Base-by-base conservation (phyloP, 2,888 invertebrate species). In the Yponomeuta evonymella region DNA sequence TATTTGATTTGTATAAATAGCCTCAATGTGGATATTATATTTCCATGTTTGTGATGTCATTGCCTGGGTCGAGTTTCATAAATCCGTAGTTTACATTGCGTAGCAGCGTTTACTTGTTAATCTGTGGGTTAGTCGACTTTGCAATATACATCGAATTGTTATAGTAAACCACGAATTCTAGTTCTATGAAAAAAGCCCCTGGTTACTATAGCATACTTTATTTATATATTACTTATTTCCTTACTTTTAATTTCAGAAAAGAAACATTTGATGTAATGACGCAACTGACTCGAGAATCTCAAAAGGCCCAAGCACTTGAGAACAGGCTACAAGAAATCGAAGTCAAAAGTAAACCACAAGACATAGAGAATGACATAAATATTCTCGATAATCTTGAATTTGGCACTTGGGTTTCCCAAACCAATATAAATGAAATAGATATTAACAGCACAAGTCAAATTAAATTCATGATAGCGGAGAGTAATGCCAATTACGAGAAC, bases 181-280 rank as follows among this genome's bases (percentile, higher is more conserved):
- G 12, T 12, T n/a, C 15, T 62, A 12, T 62, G 6, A 11, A 12
- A 62, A 10, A n/a, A 2, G 23, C 36, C 36, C 36, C 23, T 36
- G 36, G 36, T 36, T 36, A 36, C 36, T 2, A 36, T 36, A 36
- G 36, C 36, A 36, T 5, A 36, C 23, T 23, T 23, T 23, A 23
- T 23, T 23, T 23, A 23, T 5, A 36, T 36, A 43, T 43, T 43
- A 8, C 6, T 43, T 43, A 8, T 8, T 43, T 43, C 3, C 9
- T 43, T 23, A 58, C 36, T 67, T 33, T 15, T 36, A 67, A 43
- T 71, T 72, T 36, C 74, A 93, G 93, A 73, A 90, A 88, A 76
- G 92, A 93, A 83, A 89, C 90, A 1, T 88, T 83, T 75, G 82
- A 85, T 66, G 79, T 90, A 29, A 86, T 92, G 82, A 73, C 79